Conservation (phyloP, 2,797 vertebrate genomes). For the Cyprinodon diabolis region DNA sequence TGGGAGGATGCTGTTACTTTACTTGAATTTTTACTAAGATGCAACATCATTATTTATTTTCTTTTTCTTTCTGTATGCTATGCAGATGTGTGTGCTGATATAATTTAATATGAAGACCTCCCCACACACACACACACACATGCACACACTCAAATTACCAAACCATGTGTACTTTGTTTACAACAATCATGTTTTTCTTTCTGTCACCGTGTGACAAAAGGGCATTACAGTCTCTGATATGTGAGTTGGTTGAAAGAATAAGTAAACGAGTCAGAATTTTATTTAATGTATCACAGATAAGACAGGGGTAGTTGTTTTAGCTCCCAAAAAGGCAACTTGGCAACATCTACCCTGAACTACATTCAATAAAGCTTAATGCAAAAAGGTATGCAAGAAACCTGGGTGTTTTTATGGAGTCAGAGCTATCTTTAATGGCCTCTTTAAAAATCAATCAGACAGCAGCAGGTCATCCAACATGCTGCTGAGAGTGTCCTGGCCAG, state of each 20-base stretch:
- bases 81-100: too few relatives aligned
- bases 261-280: too few relatives aligned
- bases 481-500: not conserved
- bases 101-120: too few relatives aligned
- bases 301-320: too few relatives aligned
- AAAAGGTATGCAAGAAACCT: not conserved
- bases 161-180: not conserved
- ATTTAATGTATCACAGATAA: too few relatives aligned
- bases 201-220: not conserved
- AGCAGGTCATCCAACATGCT: not conserved
- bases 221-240: not conserved
- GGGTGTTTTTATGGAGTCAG: not conserved
- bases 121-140: too few relatives aligned
- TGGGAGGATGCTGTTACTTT: not conserved
- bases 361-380: not conserved
- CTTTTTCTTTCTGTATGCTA: too few relatives aligned
- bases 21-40: not conserved
- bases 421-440: not conserved
- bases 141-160: too few relatives aligned
- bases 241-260: not conserved
- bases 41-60: not conserved
- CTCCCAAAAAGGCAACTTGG: not conserved
- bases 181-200: not conserved
- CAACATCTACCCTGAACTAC: not conserved
- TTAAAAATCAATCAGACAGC: slow-evolving; percentile 8